Conservation (phyloP, 1,140 invertebrate species). For the Physella acuta region DNA sequence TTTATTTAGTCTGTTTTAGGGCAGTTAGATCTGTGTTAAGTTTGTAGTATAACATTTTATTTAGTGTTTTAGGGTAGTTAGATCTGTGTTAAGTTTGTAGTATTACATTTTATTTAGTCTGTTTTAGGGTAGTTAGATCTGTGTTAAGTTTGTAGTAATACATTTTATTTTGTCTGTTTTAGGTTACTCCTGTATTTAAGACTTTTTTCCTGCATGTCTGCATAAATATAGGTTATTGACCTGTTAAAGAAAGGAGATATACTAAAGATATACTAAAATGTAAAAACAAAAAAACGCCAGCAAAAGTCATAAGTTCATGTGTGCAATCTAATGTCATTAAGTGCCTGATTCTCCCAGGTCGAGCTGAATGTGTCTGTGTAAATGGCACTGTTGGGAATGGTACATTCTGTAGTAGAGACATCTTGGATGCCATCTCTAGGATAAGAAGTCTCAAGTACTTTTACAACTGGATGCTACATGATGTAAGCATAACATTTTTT, state of each 20-base stretch:
- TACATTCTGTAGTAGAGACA: conserved; percentile 26
- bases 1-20: too few relatives aligned
- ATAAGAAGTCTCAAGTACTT: conserved; percentile 21
- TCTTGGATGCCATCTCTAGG: conserved; percentile 26
- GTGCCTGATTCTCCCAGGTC: background rate
- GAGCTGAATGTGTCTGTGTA: conserved; percentile 21
- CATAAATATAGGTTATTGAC: background rate
- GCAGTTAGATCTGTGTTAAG: too few relatives aligned
- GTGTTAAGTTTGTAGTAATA: too few relatives aligned
- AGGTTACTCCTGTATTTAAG: too few relatives aligned
- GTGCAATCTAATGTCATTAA: background rate
- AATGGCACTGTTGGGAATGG: conserved; percentile 30
- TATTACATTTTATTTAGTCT: too few relatives aligned
- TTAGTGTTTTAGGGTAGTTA: too few relatives aligned
- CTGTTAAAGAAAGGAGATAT: background rate
- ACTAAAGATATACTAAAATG: background rate
- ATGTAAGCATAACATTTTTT: background rate
- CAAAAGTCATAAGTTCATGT: background rate
- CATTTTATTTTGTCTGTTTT: too few relatives aligned
- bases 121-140: too few relatives aligned
- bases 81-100: too few relatives aligned
- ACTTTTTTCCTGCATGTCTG: too few relatives aligned
- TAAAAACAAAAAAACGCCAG: background rate
- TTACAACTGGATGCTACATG: background rate
- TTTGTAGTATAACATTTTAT: too few relatives aligned